Percentiles rank a stretch among this genome's conserved stretches.
Conservation (phyloP, 2,113 vertebrate genomes). For the Prinia subflava region DNA sequence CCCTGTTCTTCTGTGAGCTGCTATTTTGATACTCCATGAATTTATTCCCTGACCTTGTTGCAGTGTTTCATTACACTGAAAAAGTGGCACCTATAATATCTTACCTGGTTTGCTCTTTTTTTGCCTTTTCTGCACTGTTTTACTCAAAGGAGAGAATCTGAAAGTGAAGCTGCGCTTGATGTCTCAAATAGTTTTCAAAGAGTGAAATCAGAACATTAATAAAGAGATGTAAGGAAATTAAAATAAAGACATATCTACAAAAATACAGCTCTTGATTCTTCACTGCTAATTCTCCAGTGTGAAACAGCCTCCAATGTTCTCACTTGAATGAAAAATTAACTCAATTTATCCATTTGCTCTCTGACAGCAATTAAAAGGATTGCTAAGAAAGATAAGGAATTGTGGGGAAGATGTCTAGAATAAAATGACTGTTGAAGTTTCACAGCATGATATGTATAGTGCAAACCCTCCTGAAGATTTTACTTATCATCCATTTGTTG, state of each 20-base stretch:
- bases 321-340: not conserved
- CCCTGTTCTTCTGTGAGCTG: not conserved
- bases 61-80: not conserved
- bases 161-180: not conserved
- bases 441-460: not conserved
- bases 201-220: not conserved
- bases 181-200: not conserved
- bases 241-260: not conserved
- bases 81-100: not conserved
- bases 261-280: not conserved
- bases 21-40: not conserved
- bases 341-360: not conserved
- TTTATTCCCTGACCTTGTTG: not conserved
- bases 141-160: not conserved
- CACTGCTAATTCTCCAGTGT: not conserved
- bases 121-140: not conserved
- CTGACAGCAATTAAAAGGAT: conserved; percentile 24
- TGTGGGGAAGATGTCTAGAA: not conserved
- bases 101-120: not conserved
- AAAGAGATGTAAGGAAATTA: not conserved
- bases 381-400: not conserved
- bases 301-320: not conserved
- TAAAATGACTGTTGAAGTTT: not conserved
- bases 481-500: not conserved
- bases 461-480: not conserved